A percentile compares a stretch with the other conserved stretches of the same genome.
phyloP scores from a whole-genome alignment of 2,113 vertebrate genomes.

The Engraulis encrasicolus region DNA sequence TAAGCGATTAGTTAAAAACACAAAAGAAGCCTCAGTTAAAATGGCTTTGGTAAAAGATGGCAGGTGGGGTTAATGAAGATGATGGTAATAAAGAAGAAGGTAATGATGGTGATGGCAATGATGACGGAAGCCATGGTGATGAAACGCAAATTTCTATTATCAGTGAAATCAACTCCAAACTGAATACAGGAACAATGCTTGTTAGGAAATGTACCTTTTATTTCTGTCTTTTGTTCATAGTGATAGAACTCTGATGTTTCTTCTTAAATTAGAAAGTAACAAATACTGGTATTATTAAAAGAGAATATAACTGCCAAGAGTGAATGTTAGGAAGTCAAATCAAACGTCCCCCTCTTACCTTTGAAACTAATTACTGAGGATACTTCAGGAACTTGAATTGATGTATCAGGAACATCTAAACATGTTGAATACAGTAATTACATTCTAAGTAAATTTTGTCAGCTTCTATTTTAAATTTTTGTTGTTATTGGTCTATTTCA shows the following conservation, averaged over 20 bases:
- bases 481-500: background rate
- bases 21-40: background rate
- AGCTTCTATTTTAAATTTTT: background rate
- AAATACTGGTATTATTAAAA: background rate
- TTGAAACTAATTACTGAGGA: constrained; percentile 68
- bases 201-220: constrained; percentile 61
- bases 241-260: constrained; percentile 54
- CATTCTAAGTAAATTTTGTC: background rate
- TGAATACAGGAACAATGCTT: constrained; percentile 7
- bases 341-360: constrained; percentile 68
- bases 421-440: constrained; percentile 30
- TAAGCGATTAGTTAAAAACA: background rate
- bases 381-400: constrained; percentile 71
- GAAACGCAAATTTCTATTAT: background rate
- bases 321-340: background rate
- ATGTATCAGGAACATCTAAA: constrained; percentile 84
- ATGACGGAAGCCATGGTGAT: background rate
- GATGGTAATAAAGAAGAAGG: background rate
- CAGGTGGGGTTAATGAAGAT: background rate
- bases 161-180: background rate
- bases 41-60: background rate
- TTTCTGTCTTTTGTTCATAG: constrained; percentile 60
- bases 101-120: background rate
- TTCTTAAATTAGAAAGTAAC: constrained; percentile 54
- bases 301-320: background rate